Percentiles rank a stretch among this genome's conserved stretches.
These are phyloP conservation scores for Eupithecia subfuscata DNA, from an alignment of 2,888 invertebrate genomes.

Conservation along the genomic window DNA sequence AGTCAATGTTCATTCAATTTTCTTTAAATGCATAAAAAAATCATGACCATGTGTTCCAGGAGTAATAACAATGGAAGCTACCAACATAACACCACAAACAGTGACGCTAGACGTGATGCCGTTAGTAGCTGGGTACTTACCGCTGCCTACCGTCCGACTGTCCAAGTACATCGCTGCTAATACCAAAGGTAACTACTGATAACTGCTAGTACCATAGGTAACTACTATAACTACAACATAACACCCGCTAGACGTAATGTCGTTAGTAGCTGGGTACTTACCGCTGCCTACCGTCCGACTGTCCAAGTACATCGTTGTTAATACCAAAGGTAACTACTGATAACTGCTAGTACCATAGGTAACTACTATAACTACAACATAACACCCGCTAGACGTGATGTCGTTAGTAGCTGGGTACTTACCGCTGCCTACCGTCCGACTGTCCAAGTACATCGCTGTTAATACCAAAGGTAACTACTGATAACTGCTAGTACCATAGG, in stretches of 20 bases:
- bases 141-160: conserved; percentile 93
- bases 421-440: conserved; percentile 93
- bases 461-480: conserved; percentile 79
- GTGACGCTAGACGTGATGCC: conserved; percentile 96
- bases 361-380: conserved; percentile 59
- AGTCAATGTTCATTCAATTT: not conserved
- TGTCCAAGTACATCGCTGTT: conserved; percentile 95
- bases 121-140: conserved; percentile 94
- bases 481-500: not conserved
- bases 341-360: no score
- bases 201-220: no score
- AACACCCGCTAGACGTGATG: conserved; percentile 93
- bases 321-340: conserved; percentile 75
- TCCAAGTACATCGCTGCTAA: conserved; percentile 95
- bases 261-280: conserved; percentile 94
- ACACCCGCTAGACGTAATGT: conserved; percentile 95
- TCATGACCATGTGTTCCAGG: conserved; percentile 69
- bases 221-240: conserved; percentile 59
- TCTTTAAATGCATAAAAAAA: not conserved
- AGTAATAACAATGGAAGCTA: conserved; percentile 86
- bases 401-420: conserved; percentile 95
- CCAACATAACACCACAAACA: conserved; percentile 86
- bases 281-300: conserved; percentile 94
- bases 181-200: conserved; percentile 74
- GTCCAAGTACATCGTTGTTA: conserved; percentile 94